Base-by-base conservation (phyloP, 2,113 vertebrate species). In the Penelope pileata region DNA sequence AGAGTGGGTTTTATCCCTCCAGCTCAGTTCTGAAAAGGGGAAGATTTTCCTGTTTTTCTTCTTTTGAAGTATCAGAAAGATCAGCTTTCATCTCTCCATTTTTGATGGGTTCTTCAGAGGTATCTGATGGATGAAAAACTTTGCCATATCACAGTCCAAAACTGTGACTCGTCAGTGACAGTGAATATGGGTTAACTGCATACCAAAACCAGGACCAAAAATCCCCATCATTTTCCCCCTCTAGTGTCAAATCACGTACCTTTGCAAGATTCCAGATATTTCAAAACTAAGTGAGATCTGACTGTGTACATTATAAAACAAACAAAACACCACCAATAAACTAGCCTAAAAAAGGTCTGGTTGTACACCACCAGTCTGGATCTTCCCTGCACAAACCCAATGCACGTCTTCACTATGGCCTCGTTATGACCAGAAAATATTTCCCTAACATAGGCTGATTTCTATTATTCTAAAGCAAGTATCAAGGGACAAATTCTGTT, bases 211-310 rank as follows among this genome's bases (percentile, higher is more conserved):
- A 16, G 13, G 21, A 60, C 12, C 15, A 43, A 51, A 92, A 50
- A 54, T 15, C 27, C 38, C 19, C 40, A 7, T 12, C 2, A 7
- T 29, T 16, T 21, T 5, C 2, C 4, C 1, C 4, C 40, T 26
- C 36, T 34, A 3, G 40, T 50, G 27, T 14, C 21, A 21, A n/a
- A 47, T 66, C 50, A 27, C 21, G 27, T 9, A 64, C 36, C 16
- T 75, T 58, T 67, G 3, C 23, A 43, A 83, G 36, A 73, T 51
- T 43, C 26, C 50, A 88, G 32, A 23, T 56, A 15, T 54, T 73
- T 77, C 59, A 40, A 68, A 84, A 27, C 8, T 12, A 18, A 67
- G 16, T 24, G 30, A 84, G 26, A 78, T 68, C 77, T 83, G 26
- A 36, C 14, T 19, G 17, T 8, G 10, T 47, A 60, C 10, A 34